Conservation (phyloP, 64 coral and sea anemone genomes). For the Trachythela sp. region DNA sequence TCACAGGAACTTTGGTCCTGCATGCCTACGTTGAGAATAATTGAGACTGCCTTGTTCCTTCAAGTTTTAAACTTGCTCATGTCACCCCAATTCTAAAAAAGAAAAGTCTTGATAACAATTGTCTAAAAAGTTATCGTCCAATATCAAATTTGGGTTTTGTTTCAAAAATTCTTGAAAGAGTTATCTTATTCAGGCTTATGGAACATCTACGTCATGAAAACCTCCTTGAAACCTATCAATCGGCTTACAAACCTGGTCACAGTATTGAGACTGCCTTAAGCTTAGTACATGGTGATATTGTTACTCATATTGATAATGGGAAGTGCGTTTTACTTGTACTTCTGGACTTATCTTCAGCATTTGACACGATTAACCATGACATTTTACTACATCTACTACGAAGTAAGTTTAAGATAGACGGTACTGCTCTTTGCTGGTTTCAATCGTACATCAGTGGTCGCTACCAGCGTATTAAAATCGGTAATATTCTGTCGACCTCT, state of each 20-base stretch:
- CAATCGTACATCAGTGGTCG: slow-evolving; percentile 23
- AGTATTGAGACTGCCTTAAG: slow-evolving; percentile 36
- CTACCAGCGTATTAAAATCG: slow-evolving; percentile 13
- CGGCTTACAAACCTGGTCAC: slow-evolving; percentile 25
- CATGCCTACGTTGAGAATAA: too few species aligned
- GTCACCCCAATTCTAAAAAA: slow-evolving; percentile 36
- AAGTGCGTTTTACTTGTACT: neutral
- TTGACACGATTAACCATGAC: slow-evolving; percentile 26
- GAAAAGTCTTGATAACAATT: slow-evolving; percentile 5
- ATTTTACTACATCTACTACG: slow-evolving; percentile 16
- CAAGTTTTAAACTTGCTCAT: slow-evolving; percentile 19
- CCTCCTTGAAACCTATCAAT: slow-evolving; percentile 33
- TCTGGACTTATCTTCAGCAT: slow-evolving; percentile 24
- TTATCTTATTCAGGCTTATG: slow-evolving; percentile 19
- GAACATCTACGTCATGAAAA: slow-evolving; percentile 28
- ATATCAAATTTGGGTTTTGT: slow-evolving; percentile 22
- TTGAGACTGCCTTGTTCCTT: slow-evolving; percentile 9
- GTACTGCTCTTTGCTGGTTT: slow-evolving; percentile 13
- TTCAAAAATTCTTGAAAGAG: slow-evolving; percentile 42
- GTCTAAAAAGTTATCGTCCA: slow-evolving; percentile 19
- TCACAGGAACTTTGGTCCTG: slow-evolving; percentile 16
- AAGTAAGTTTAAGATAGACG: neutral
- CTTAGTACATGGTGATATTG: too few species aligned
- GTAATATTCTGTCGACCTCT: neutral
- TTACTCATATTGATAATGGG: neutral